Conservation (phyloP, 2,888 invertebrate species). For the Mesopsocus fuscifrons region DNA sequence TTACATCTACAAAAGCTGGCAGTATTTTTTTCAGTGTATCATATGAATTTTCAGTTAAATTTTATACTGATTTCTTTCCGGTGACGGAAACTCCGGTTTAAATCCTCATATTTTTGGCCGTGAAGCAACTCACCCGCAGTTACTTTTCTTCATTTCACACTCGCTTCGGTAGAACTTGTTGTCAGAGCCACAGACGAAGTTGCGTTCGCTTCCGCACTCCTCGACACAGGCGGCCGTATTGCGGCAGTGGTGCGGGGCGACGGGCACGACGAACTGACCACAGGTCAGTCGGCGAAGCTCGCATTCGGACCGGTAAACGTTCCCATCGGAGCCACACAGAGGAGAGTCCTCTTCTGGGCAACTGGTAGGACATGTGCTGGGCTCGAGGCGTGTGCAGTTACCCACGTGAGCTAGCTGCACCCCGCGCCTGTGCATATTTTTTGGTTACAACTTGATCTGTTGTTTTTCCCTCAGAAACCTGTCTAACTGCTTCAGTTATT, state of each 20-base stretch:
- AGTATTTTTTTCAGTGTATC: too few relatives aligned
- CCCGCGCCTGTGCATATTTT: slow-evolving; percentile 40
- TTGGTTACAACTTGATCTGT: slow-evolving; percentile 5
- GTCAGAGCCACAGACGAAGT: slow-evolving; percentile 76
- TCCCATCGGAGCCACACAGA: slow-evolving; percentile 78
- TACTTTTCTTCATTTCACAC: slow-evolving; percentile 79
- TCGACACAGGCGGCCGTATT: slow-evolving; percentile 65
- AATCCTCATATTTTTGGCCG: too few relatives aligned
- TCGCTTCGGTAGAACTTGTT: slow-evolving; percentile 78
- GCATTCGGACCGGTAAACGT: slow-evolving; percentile 69
- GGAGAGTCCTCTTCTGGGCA: slow-evolving; percentile 44
- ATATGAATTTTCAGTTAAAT: too few relatives aligned
- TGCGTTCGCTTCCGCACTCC: slow-evolving; percentile 45
- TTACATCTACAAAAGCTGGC: too few relatives aligned
- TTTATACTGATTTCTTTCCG: too few relatives aligned
- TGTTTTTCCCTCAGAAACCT: too few relatives aligned
- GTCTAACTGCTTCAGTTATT: too few relatives aligned
- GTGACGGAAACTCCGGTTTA: too few relatives aligned
- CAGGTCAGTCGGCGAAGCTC: slow-evolving; percentile 68
- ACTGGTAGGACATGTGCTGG: slow-evolving; percentile 39
- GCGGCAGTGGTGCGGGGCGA: slow-evolving; percentile 64
- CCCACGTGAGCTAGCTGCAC: slow-evolving; percentile 78
- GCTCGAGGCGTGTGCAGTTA: slow-evolving; percentile 55
- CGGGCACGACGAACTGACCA: slow-evolving; percentile 66
- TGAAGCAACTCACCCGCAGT: slow-evolving; percentile 74